Conservation (phyloP, 2,113 vertebrate genomes). For the Urocolius indicus region DNA sequence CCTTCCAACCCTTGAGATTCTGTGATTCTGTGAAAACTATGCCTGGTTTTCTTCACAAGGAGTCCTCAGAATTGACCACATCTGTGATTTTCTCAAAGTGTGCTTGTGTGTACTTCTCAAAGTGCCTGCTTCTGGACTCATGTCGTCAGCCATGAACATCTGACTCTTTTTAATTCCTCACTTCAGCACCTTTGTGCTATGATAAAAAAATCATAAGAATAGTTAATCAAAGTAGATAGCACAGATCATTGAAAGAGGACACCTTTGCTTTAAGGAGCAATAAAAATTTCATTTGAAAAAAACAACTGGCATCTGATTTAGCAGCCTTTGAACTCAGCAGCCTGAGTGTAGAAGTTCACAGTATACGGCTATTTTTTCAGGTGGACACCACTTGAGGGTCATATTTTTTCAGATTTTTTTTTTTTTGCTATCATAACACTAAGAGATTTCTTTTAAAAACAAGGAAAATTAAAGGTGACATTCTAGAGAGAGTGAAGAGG, state of each 20-base stretch:
- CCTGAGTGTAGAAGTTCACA: conserved; percentile 20
- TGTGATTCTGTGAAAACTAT: background rate
- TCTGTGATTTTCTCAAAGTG: background rate
- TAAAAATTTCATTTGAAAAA: conserved; percentile 3
- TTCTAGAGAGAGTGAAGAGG: background rate
- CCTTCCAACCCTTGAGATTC: too few species aligned
- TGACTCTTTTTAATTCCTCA: background rate
- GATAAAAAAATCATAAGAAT: background rate
- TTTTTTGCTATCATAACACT: conserved; percentile 30
- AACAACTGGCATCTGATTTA: conserved; percentile 18
- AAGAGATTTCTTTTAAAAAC: background rate
- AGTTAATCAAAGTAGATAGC: background rate
- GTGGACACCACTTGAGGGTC: conserved; percentile 31
- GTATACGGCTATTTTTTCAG: conserved; percentile 36
- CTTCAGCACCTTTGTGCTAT: background rate
- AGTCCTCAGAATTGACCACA: background rate
- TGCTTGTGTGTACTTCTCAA: background rate
- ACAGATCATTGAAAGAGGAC: background rate
- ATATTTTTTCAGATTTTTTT: conserved; percentile 53
- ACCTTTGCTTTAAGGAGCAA: conserved; percentile 13
- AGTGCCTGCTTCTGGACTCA: background rate
- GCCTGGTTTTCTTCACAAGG: background rate
- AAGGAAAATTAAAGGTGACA: conserved; percentile 23
- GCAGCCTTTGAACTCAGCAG: conserved; percentile 51
- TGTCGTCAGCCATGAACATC: background rate